Evolutionary conservation across 2,113 vertebrate genomes (phyloP).

Genomic region (Cygnus atratus): DNA sequence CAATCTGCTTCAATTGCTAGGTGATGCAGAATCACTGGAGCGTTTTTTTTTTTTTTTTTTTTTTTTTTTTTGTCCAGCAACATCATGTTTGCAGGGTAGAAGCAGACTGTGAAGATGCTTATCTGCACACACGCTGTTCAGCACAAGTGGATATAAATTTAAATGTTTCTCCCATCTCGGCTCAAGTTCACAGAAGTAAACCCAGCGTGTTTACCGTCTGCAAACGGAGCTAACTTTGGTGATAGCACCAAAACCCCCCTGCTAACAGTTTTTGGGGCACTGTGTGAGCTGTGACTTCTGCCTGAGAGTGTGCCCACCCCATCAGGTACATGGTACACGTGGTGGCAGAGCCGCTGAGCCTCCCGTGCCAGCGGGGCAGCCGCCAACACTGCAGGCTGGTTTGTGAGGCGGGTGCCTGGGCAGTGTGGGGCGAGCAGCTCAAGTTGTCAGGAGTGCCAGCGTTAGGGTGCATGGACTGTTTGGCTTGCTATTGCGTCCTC

Average conservation of each 20-base stretch:
- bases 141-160: not conserved
- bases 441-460: not conserved
- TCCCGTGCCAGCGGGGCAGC: not conserved
- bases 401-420: not conserved
- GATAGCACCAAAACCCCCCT: not conserved
- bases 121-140: not conserved
- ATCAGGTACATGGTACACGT: not conserved
- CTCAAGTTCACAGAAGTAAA: not conserved
- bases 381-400: too few relatives aligned
- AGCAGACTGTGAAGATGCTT: not conserved
- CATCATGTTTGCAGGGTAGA: not conserved
- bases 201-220: not conserved
- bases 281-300: not conserved
- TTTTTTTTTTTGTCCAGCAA: not conserved
- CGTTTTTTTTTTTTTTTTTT: not conserved
- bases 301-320: not conserved
- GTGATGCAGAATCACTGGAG: not conserved
- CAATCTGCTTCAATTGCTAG: constrained; percentile 25
- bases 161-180: not conserved
- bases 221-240: not conserved
- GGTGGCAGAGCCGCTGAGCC: not conserved
- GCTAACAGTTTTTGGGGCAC: not conserved
- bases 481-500: not conserved
- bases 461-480: not conserved
- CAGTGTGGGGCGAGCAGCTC: not conserved